These are phyloP conservation scores for Styela plicata DNA, from an alignment of 23 tunicate species.

Conservation along the genomic window DNA sequence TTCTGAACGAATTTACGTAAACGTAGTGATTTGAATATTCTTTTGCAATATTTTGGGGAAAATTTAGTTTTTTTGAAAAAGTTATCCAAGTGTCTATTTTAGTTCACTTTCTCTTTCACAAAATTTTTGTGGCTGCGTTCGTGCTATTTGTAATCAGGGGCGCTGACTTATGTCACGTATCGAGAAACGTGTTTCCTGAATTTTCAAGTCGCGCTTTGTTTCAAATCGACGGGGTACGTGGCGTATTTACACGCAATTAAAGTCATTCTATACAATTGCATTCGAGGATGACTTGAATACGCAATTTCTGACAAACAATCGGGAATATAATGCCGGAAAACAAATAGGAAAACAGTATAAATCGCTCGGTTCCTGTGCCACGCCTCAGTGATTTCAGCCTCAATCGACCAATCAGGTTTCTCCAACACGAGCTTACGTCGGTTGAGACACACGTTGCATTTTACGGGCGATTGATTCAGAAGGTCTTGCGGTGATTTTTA, in stretches of 20 bases:
- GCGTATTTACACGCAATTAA: neutral
- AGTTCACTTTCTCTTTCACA: no score
- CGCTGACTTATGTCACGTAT: no score
- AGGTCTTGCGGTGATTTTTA: neutral
- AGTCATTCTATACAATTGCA: neutral
- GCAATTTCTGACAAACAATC: neutral
- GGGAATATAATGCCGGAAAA: neutral
- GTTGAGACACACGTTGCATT: constrained; percentile 11
- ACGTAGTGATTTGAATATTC: no score
- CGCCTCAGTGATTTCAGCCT: neutral
- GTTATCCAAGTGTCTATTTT: no score
- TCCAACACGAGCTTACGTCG: constrained; percentile 7
- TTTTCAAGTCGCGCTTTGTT: neutral
- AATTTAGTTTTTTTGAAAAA: no score
- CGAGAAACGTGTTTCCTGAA: no score
- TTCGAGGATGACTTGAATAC: neutral
- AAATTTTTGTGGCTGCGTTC: no score
- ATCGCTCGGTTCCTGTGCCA: neutral
- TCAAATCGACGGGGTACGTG: no score
- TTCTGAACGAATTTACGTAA: no score
- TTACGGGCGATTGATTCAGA: neutral
- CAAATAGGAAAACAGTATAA: neutral
- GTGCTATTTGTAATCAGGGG: no score
- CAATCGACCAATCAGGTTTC: constrained; percentile 5
- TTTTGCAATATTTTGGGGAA: no score